phyloP scores from a whole-genome alignment of 1,140 invertebrate genomes.

The Pectinophora gossypiella region DNA sequence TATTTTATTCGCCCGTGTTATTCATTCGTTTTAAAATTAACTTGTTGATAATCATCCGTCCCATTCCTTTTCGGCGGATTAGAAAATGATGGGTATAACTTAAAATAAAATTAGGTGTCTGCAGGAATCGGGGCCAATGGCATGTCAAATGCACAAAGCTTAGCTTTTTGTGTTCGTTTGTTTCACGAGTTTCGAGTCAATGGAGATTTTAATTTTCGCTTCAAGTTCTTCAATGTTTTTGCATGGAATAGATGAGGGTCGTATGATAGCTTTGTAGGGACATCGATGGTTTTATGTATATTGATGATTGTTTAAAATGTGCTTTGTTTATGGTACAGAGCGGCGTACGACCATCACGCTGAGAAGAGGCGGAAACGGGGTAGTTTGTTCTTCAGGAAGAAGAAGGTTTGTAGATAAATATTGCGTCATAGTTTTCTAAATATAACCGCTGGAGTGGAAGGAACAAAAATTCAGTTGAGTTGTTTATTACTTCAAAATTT shows the following conservation, averaged over 20 bases:
- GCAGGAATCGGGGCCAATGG: too few relatives aligned
- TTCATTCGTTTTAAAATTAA: too few relatives aligned
- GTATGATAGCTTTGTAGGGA: neutral
- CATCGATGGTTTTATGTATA: neutral
- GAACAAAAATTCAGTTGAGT: too few relatives aligned
- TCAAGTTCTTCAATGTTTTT: neutral
- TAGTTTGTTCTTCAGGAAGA: constrained; percentile 92
- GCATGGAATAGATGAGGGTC: neutral
- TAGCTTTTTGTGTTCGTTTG: constrained; percentile 25
- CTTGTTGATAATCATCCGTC: too few relatives aligned
- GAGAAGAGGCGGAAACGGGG: constrained; percentile 91
- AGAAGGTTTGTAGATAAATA: constrained; percentile 77
- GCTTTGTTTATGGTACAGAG: constrained; percentile 61
- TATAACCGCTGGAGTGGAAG: too few relatives aligned
- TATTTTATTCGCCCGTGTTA: too few relatives aligned
- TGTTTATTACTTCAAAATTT: too few relatives aligned
- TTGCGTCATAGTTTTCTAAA: too few relatives aligned
- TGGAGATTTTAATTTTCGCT: neutral
- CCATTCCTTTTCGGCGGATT: too few relatives aligned
- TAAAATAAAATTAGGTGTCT: too few relatives aligned
- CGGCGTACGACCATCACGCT: constrained; percentile 85
- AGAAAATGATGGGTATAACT: too few relatives aligned
- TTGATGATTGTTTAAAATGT: neutral
- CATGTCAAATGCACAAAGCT: constrained; percentile 26
- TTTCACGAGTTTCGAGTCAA: neutral